Conservation (phyloP, 2,113 vertebrate genomes). For the Alectura lathami region DNA sequence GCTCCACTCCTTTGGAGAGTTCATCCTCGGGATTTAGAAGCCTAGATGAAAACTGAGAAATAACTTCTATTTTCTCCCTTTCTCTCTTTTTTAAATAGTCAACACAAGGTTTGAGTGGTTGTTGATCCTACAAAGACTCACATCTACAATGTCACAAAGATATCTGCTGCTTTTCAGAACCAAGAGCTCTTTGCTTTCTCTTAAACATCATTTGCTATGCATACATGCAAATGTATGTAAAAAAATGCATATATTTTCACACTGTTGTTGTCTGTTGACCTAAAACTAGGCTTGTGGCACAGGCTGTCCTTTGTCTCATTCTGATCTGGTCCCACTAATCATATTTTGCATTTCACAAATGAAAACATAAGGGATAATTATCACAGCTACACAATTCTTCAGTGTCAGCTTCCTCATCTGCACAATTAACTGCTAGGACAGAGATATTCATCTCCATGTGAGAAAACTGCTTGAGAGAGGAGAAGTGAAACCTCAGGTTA, state of each 20-base stretch:
- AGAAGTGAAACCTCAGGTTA: background rate
- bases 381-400: conserved; percentile 5
- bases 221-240: background rate
- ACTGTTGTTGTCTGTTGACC: background rate
- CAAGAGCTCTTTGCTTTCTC: background rate
- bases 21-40: background rate
- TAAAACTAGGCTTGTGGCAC: background rate
- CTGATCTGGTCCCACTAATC: background rate
- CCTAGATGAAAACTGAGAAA: background rate
- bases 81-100: background rate
- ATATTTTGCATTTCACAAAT: background rate
- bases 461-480: background rate
- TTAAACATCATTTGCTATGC: background rate
- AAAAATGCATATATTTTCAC: background rate
- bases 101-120: background rate
- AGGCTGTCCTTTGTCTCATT: background rate
- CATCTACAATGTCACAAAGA: background rate
- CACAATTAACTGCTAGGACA: background rate
- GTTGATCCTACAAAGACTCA: background rate
- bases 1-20: background rate
- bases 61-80: background rate
- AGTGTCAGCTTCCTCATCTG: background rate
- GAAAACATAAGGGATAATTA: background rate
- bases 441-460: background rate
- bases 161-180: background rate